Conservation (phyloP, 2,113 vertebrate species). For the Lamprologus callipterus region DNA sequence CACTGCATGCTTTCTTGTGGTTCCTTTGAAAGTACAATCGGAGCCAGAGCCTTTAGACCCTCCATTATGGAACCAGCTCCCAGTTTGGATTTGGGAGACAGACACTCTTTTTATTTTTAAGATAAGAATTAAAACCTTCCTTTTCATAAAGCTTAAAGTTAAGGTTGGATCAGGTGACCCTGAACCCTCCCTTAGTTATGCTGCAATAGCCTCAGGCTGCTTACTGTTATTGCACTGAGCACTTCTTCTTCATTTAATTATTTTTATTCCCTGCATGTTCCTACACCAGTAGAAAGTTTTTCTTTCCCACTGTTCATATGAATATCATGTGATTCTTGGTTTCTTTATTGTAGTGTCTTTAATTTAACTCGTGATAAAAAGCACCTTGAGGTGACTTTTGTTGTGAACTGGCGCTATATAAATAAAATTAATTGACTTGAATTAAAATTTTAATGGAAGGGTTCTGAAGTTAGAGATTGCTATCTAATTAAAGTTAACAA, state of each 20-base stretch:
- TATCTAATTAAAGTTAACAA: not conserved
- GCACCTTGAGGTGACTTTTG: not conserved
- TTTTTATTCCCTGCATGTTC: accelerated
- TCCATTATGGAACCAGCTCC: not conserved
- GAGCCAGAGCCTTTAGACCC: not conserved
- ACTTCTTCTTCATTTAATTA: not conserved
- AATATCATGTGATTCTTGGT: not conserved
- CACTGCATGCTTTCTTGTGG: not conserved
- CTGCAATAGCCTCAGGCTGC: not conserved
- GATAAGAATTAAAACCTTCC: not conserved
- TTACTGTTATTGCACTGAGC: not conserved
- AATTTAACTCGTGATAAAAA: accelerated
- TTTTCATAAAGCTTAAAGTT: not conserved
- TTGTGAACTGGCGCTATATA: not conserved
- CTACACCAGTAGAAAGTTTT: not conserved
- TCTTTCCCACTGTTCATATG: not conserved
- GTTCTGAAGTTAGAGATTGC: not conserved
- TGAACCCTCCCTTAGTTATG: not conserved
- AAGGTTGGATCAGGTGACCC: not conserved
- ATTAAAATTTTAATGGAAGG: not conserved
- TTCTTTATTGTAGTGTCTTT: not conserved
- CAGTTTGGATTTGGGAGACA: not conserved
- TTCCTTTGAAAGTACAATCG: not conserved
- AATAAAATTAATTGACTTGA: not conserved
- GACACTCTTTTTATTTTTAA: not conserved